phyloP scores from a whole-genome alignment of 2,797 vertebrate species.

The Selene dorsalis region DNA sequence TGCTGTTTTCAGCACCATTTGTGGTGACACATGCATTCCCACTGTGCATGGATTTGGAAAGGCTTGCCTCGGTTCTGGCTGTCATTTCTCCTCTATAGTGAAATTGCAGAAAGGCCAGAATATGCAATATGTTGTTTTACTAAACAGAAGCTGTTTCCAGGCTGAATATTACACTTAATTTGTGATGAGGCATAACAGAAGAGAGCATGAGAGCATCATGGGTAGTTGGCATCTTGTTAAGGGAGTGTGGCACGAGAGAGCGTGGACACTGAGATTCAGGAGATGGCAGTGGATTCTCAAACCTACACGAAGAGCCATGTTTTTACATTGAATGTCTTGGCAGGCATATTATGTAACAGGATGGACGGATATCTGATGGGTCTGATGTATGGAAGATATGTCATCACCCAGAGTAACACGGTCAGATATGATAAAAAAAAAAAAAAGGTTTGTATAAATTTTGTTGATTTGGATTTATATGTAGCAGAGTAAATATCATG shows the following conservation, averaged over 20 bases:
- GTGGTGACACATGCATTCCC: slow-evolving; percentile 52
- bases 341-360: not conserved
- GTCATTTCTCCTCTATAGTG: slow-evolving; percentile 39
- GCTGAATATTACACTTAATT: not conserved
- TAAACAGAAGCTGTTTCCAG: slow-evolving; percentile 41
- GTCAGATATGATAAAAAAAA: not conserved
- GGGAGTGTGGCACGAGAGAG: slow-evolving; percentile 8
- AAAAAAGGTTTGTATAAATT: no score
- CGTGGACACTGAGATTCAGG: slow-evolving; percentile 29
- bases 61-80: slow-evolving; percentile 39
- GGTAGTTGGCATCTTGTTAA: slow-evolving; percentile 14
- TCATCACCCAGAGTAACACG: not conserved
- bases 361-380: not conserved
- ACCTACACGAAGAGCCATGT: not conserved
- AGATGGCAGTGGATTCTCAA: slow-evolving; percentile 7
- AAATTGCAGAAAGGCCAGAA: slow-evolving; percentile 50
- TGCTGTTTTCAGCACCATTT: slow-evolving; percentile 51
- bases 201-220: slow-evolving; percentile 21
- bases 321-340: not conserved
- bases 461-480: no score
- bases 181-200: slow-evolving; percentile 22
- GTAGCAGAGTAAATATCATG: no score
- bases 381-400: not conserved
- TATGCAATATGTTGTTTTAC: slow-evolving; percentile 57
- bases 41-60: slow-evolving; percentile 52